Base-by-base conservation (phyloP, 2,888 invertebrate species). In the Brassicogethes aeneus region DNA sequence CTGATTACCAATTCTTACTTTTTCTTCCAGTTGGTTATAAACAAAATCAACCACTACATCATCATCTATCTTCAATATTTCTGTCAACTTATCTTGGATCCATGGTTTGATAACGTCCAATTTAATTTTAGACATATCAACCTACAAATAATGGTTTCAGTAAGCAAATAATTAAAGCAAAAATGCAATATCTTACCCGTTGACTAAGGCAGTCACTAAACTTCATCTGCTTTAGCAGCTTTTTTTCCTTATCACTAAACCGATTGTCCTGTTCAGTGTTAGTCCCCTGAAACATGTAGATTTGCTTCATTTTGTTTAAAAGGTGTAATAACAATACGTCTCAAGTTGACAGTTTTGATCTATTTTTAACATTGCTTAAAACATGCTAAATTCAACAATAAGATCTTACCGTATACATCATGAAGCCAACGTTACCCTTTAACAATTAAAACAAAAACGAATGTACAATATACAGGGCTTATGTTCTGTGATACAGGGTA, bases 181-280 rank as follows among this genome's bases (percentile, higher is more conserved):
- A 16, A 29, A 23, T 23, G 10, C 12, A 5, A 35, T 30, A 36
- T 54, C 59, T 62, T 66, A 91, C 96, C 79, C 94, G 91, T 67
- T 87, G 89, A 52, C 86, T 85, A 34, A 99, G 76, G 54, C 87
- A 86, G 64, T 96, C 94, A 23, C 90, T 91, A 68, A 99, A 99
- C 69, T 90, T 93, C 95, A 99, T 95, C 68, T 92, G 91, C 70
- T 96, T 97, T 73, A 99, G 80, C 36, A 99, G 76, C 67, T 99
- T 99, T 72, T 99, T 97, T 72, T 97, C 96, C 72, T 99, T 99
- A 71, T 99, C 97, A 65, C 95, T 90, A 74, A 99, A 99, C 62
- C 99, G 85, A 62, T 93, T 96, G 70, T 99, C 99, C 72, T 99
- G 99, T 70, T 97, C 96, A 45, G 96, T 89, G 61, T 88, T 95